Percentiles rank a stretch among this genome's conserved stretches.
Conservation (phyloP, 2,888 invertebrate genomes). For the Chrysomela aeneicollis region DNA sequence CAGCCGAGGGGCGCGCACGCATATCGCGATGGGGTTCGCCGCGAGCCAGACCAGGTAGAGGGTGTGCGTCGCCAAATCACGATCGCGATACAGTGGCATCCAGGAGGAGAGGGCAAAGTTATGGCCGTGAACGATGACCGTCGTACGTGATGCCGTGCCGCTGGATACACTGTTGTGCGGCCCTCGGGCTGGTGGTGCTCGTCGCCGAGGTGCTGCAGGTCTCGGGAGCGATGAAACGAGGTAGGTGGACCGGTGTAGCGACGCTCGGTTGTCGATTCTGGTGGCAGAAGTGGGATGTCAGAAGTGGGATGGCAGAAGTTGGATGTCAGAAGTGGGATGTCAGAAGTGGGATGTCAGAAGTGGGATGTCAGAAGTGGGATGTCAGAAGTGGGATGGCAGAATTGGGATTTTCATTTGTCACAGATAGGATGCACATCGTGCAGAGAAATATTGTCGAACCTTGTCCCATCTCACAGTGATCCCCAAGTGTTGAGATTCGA, state of each 20-base stretch:
- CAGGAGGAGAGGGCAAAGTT: conserved; percentile 40
- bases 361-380: too few species aligned
- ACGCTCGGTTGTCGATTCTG: neutral
- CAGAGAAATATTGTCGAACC: too few species aligned
- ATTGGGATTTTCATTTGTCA: too few species aligned
- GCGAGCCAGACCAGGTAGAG: conserved; percentile 54
- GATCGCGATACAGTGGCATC: conserved; percentile 29
- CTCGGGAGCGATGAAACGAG: conserved; percentile 58
- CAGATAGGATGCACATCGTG: too few species aligned
- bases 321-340: too few species aligned
- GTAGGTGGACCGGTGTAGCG: conserved; percentile 45
- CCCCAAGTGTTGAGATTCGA: too few species aligned
- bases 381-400: too few species aligned
- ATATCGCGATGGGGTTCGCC: conserved; percentile 57
- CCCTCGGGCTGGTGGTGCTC: conserved; percentile 43
- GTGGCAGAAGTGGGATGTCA: neutral
- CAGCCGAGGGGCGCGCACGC: conserved; percentile 51
- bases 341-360: neutral
- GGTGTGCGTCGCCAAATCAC: conserved; percentile 51
- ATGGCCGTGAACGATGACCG: conserved; percentile 61
- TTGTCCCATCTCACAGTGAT: too few species aligned
- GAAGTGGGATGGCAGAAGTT: too few species aligned
- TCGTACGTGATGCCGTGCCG: conserved; percentile 54
- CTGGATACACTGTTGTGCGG: conserved; percentile 57
- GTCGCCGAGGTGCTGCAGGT: conserved; percentile 45